Evolutionary conservation across 2,113 vertebrate genomes (phyloP), one percentile per base, ranked within the genome.

Genomic region (Gymnocephalus cernua): DNA sequence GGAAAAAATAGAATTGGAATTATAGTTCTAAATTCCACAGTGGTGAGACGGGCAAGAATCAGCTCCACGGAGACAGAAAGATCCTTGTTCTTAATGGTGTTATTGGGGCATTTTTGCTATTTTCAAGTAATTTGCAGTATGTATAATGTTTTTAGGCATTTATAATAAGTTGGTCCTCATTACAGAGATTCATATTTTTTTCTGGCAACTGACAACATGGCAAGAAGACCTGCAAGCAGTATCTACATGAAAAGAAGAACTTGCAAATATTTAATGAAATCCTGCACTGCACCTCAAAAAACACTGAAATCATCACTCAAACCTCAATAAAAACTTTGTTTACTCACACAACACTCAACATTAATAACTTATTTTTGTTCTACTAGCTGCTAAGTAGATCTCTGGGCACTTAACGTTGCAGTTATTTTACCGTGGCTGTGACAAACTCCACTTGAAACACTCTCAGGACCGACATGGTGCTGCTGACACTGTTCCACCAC

Each of bases 401-500:
- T 63, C 50, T 70, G 27, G 27, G 62, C 32, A 54, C 41, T 29
- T 44, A 13, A 75, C 0, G 10, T 56, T 47, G 59, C 38, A 50
- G 51, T 62, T 29, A 18, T 63, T 51, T 72, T 67, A n/a, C 48
- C 48, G n/a, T 59, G 45, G 11, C 65, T 48, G 61, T 79, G 73
- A 80, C 56, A 61, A 83, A 54, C 56, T 9, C 56, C 66, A 73
- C 76, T 76, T 82, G 50, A 82, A 77, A 79, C 47, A 77, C 79
- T 70, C 84, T 87, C 80, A 86, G 90, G 86, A 86, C 76, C 85
- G 56, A 64, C 84, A 65, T 48, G 77, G 80, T 82, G 90, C 82
- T 85, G 88, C 82, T 72, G 80, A 83, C 83, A 86, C 77, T 78
- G 73, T 79, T 83, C 59, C 71, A 71, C 80, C 85, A 78, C 61